phyloP scores from a whole-genome alignment of 2,797 vertebrate species.

The Lithobates sylvaticus region DNA sequence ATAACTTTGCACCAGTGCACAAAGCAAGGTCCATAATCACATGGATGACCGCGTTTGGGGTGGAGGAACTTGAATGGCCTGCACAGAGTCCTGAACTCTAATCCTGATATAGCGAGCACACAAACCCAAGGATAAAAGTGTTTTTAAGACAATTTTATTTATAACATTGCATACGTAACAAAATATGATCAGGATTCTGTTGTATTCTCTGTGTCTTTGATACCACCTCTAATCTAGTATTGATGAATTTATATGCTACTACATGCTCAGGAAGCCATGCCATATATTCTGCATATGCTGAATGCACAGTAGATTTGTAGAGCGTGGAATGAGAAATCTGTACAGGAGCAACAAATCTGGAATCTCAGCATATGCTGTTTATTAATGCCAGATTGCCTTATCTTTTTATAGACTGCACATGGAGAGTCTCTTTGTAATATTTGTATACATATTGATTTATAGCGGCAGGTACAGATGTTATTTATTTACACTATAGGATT shows the following conservation, averaged over 20 bases:
- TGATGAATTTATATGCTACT: slow-evolving; percentile 10
- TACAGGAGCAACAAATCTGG: slow-evolving; percentile 33
- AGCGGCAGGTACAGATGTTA: slow-evolving; percentile 56
- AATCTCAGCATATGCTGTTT: slow-evolving; percentile 52
- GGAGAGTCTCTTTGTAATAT: slow-evolving; percentile 42
- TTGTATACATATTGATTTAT: slow-evolving; percentile 58
- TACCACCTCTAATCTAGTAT: slow-evolving; percentile 1
- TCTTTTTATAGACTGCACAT: slow-evolving; percentile 56
- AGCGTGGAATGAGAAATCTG: slow-evolving; percentile 49
- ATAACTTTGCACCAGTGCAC: too few species aligned
- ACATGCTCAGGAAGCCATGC: slow-evolving; percentile 11
- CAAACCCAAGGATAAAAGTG: too few species aligned
- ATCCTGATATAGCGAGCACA: too few species aligned
- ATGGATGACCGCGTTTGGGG: too few species aligned
- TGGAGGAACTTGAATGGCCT: too few species aligned
- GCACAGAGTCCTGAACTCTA: too few species aligned
- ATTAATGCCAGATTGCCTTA: slow-evolving; percentile 54
- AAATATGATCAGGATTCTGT: background rate
- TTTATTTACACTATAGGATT: slow-evolving; percentile 47
- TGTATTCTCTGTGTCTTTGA: background rate
- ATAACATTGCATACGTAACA: background rate
- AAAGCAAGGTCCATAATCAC: too few species aligned
- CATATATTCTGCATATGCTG: slow-evolving; percentile 17
- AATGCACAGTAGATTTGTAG: slow-evolving; percentile 32
- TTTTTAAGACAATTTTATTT: background rate